Conservation (phyloP, 2,888 invertebrate species). For the Chromoteleia sp. region DNA sequence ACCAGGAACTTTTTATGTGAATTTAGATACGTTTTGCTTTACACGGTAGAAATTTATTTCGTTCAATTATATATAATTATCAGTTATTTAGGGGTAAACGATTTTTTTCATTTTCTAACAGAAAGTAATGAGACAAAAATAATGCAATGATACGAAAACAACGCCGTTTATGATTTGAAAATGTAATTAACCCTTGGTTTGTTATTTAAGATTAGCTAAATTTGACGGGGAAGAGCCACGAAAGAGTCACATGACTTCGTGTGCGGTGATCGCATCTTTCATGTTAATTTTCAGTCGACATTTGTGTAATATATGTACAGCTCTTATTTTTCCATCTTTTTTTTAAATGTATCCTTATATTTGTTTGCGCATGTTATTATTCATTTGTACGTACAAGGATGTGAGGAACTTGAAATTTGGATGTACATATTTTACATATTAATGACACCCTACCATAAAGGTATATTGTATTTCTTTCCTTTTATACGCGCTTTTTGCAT, state of each 20-base stretch:
- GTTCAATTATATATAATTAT: conserved; percentile 6
- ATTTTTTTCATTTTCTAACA: conserved; percentile 8
- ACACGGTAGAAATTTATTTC: conserved; percentile 46
- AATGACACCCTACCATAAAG: conserved; percentile 32
- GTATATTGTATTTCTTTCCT: conserved; percentile 3
- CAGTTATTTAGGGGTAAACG: conserved; percentile 24
- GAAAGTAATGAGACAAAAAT: conserved; percentile 20
- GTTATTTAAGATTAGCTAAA: conserved; percentile 18
- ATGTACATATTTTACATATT: conserved; percentile 46
- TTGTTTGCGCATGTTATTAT: conserved; percentile 2
- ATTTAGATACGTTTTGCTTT: conserved; percentile 63
- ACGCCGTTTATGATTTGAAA: not conserved
- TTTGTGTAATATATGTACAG: conserved; percentile 51
- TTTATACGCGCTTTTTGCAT: not conserved
- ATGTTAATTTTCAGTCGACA: conserved; percentile 46
- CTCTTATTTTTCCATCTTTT: not conserved
- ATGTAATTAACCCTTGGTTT: conserved; percentile 53
- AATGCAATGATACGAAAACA: not conserved
- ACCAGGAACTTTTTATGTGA: conserved; percentile 56
- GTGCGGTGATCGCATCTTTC: conserved; percentile 42
- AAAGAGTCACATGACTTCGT: conserved; percentile 66
- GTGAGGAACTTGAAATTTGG: not conserved
- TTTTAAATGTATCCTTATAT: not conserved
- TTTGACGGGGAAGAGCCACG: conserved; percentile 34
- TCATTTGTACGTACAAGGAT: not conserved